Conservation (phyloP, 2,797 vertebrate species). For the Coregonus sp. region DNA sequence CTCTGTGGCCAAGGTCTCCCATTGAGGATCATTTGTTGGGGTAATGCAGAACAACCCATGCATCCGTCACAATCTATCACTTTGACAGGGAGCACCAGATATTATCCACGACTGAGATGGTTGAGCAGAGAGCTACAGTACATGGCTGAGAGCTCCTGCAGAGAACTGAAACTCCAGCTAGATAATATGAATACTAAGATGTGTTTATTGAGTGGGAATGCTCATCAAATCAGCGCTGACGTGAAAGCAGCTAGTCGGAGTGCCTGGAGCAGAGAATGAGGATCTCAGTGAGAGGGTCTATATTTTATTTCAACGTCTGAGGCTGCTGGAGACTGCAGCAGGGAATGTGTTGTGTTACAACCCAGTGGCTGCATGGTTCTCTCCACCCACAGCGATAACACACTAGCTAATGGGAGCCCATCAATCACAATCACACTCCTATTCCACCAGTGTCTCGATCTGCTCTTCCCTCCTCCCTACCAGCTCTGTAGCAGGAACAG, state of each 20-base stretch:
- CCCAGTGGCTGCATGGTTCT: constrained; percentile 84
- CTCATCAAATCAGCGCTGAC: constrained; percentile 86
- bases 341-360: constrained; percentile 98
- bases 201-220: constrained; percentile 87
- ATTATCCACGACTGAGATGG: constrained; percentile 33
- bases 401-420: constrained; percentile 89
- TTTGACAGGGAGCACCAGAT: constrained; percentile 81
- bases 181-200: constrained; percentile 86
- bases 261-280: constrained; percentile 83
- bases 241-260: constrained; percentile 79
- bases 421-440: constrained; percentile 92
- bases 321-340: constrained; percentile 59
- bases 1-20: constrained; percentile 94
- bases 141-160: constrained; percentile 2
- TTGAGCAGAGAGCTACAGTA: constrained; percentile 1
- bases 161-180: constrained; percentile 21
- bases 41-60: constrained; percentile 86
- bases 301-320: constrained; percentile 89
- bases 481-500: constrained; percentile 62
- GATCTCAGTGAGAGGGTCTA: constrained; percentile 88
- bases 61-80: constrained; percentile 88
- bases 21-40: constrained; percentile 94
- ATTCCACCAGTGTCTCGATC: constrained; percentile 85
- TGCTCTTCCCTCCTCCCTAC: constrained; percentile 79
- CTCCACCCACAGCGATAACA: constrained; percentile 69